Evolutionary conservation across 2,888 invertebrate genomes (phyloP), one percentile per base, ranked within the genome.

Genomic region (Phengaris arion): DNA sequence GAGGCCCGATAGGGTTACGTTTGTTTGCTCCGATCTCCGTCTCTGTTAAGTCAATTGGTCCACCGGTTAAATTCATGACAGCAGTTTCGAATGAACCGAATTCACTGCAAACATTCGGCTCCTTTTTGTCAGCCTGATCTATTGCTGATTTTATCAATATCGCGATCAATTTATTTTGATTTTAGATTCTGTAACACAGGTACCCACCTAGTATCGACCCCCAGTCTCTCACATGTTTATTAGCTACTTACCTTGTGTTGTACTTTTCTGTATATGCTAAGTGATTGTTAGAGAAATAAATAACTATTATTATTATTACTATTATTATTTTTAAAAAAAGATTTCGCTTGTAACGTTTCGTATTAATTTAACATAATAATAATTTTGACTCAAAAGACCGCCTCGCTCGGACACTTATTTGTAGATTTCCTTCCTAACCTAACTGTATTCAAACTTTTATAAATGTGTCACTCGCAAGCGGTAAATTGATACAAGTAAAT

Each of bases 1-100:
- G 91, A 88, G 91, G 92, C 91, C 86, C 87, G 86, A 84, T 89
- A 87, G 89, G 91, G 90, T 89, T 89, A 82, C 85, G 81, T 81
- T 79, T 87, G 82, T 88, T 89, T 86, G 86, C 85, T 85, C 82
- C 85, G 83, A n/a, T n/a, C n/a, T n/a, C n/a, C n/a, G 84, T 86
- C 85, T 85, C 82, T 85, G 83, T 84, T 86, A 83, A 85, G 86
- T 87, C 85, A 87, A 87, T 89, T 79, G 75, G 79, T 78, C 77
- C 77, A 79, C 77, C 76, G 77, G 78, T 76, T 76, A 70, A 77
- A 78, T 74, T 74, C 73, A 70, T 75, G 79, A 80, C 80, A 79
- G 77, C 77, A 76, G 75, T 79, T 81, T 81, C 76, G 77, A 80
- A 81, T 80, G 80, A 80, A 79, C 74, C 75, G 74, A 74, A 76